Percentiles rank a stretch among this genome's conserved stretches.
These are phyloP conservation scores for Chrosomus eos DNA, from an alignment of 2,797 vertebrate genomes.

Conservation along the genomic window DNA sequence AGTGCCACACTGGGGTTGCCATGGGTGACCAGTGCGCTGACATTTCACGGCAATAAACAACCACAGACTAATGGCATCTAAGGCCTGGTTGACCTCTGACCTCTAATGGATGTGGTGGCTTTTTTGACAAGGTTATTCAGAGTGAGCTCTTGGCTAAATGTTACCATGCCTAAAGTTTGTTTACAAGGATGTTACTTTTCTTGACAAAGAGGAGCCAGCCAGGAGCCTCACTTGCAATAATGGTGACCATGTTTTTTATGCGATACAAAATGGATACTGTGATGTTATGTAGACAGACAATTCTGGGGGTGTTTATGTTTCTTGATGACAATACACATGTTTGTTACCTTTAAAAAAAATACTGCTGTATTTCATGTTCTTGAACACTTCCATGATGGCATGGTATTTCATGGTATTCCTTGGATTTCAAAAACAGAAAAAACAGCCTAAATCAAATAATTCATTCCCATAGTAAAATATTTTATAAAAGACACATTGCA, in stretches of 20 bases:
- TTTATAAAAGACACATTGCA: not conserved
- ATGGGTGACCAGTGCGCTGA: constrained; percentile 81
- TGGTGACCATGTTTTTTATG: constrained; percentile 42
- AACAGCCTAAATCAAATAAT: not conserved
- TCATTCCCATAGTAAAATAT: not conserved
- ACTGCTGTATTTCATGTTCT: not conserved
- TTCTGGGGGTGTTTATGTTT: not conserved
- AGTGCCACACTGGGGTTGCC: constrained; percentile 75
- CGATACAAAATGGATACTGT: constrained; percentile 33
- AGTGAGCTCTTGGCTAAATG: constrained; percentile 58
- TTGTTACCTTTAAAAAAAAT: not conserved
- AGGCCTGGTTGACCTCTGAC: constrained; percentile 84
- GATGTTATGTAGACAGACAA: not conserved
- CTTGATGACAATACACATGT: not conserved
- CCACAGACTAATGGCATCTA: constrained; percentile 86
- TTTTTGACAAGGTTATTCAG: constrained; percentile 72
- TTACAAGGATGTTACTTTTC: constrained; percentile 65
- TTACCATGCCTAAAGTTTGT: constrained; percentile 67
- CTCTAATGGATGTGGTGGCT: constrained; percentile 72
- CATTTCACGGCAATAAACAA: constrained; percentile 82
- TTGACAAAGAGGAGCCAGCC: constrained; percentile 27
- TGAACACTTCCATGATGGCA: not conserved
- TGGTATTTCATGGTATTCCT: not conserved
- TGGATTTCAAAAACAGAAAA: not conserved
- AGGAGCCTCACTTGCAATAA: constrained; percentile 19